A percentile compares a stretch with the other conserved stretches of the same genome.
Evolutionary conservation across 2,888 invertebrate species (phyloP).

Genomic region (Ectropis crepuscularia): DNA sequence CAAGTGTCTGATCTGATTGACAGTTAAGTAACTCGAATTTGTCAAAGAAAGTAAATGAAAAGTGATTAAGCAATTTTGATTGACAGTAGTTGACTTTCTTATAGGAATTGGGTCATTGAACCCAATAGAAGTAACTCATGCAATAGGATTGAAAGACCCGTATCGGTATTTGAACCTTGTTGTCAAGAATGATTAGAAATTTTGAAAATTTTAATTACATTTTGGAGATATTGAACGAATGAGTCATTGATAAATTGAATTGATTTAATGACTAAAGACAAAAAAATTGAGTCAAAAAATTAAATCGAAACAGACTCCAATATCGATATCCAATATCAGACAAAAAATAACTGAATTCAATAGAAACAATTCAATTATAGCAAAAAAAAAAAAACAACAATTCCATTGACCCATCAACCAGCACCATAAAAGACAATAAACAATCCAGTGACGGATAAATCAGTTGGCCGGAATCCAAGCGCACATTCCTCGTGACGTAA

Average conservation of each 20-base stretch:
- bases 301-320: not conserved
- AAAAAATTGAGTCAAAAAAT: not conserved
- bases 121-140: no score
- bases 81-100: no score
- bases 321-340: not conserved
- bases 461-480: slow-evolving; percentile 76
- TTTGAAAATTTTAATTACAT: no score
- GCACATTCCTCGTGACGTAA: slow-evolving; percentile 79
- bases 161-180: no score
- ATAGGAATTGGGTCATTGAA: no score
- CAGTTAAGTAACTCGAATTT: not conserved
- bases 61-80: not conserved
- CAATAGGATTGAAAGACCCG: no score
- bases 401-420: slow-evolving; percentile 69
- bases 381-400: slow-evolving; percentile 55
- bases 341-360: not conserved
- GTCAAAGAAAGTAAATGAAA: not conserved
- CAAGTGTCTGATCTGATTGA: slow-evolving; percentile 15
- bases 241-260: not conserved
- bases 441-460: slow-evolving; percentile 76
- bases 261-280: not conserved
- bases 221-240: no score
- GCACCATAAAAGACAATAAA: slow-evolving; percentile 82
- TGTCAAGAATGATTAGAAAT: no score
- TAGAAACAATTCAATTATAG: slow-evolving; percentile 38